These are phyloP conservation scores for Mustelus asterias DNA, from an alignment of 2,113 vertebrate species.

Conservation along the genomic window DNA sequence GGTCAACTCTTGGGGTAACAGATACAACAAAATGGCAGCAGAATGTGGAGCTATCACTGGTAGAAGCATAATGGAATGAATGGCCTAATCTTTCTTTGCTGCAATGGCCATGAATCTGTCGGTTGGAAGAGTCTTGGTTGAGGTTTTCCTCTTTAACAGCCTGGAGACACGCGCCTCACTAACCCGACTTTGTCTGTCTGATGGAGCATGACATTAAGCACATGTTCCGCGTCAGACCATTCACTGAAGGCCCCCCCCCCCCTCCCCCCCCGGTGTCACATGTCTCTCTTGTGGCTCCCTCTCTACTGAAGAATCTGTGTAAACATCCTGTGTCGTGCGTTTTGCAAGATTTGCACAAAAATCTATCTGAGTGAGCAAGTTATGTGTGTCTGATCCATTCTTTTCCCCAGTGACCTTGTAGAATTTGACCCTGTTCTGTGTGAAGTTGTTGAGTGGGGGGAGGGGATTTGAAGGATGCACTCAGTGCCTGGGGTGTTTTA, in stretches of 20 bases:
- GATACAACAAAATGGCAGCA: not conserved
- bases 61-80: not conserved
- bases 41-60: not conserved
- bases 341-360: not conserved
- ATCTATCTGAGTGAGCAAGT: not conserved
- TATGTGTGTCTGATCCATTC: not conserved
- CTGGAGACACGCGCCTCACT: not conserved
- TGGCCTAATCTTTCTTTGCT: not conserved
- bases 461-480: not conserved
- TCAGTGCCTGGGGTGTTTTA: not conserved
- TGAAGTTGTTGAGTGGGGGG: not conserved
- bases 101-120: not conserved
- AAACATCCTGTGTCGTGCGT: not conserved
- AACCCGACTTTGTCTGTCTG: not conserved
- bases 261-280: not conserved
- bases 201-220: not conserved
- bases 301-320: not conserved
- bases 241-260: not conserved
- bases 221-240: not conserved
- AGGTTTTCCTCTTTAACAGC: not conserved
- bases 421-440: not conserved
- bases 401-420: not conserved
- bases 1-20: not conserved
- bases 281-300: not conserved
- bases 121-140: not conserved